A percentile compares a stretch with the other conserved stretches of the same genome.
These are phyloP conservation scores for Gallinago jamesoni DNA, from an alignment of 2,113 vertebrate species.

Conservation along the genomic window DNA sequence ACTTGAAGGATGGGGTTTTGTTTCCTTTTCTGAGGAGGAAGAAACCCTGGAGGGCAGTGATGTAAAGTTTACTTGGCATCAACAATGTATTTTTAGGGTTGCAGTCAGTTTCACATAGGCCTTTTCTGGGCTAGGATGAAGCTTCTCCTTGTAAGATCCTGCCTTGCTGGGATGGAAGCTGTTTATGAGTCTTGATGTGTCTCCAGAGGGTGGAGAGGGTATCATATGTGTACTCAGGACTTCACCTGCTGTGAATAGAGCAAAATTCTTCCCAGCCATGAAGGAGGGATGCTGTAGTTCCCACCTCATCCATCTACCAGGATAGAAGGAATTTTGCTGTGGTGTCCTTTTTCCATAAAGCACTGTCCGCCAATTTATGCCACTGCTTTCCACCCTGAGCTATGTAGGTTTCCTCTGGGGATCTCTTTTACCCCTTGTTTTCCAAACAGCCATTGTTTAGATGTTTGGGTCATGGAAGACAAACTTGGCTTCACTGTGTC, in stretches of 20 bases:
- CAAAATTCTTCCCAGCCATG: rapidly evolving
- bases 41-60: background rate
- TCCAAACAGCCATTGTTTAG: background rate
- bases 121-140: background rate
- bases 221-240: background rate
- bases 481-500: background rate
- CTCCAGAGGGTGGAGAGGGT: background rate
- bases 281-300: background rate
- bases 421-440: background rate
- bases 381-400: background rate
- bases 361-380: background rate
- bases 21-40: background rate
- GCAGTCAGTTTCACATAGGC: background rate
- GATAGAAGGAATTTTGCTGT: rapidly evolving
- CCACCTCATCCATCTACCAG: background rate
- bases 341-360: background rate
- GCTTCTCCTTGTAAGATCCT: background rate
- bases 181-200: background rate
- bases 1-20: background rate
- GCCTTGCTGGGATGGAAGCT: background rate
- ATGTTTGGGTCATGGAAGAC: background rate
- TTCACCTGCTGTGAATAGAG: background rate
- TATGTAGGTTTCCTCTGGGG: background rate
- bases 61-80: background rate
- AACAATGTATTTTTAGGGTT: background rate